These are phyloP conservation scores for Rhorus exstirpatorius DNA, from an alignment of 2,888 invertebrate species.

Conservation along the genomic window DNA sequence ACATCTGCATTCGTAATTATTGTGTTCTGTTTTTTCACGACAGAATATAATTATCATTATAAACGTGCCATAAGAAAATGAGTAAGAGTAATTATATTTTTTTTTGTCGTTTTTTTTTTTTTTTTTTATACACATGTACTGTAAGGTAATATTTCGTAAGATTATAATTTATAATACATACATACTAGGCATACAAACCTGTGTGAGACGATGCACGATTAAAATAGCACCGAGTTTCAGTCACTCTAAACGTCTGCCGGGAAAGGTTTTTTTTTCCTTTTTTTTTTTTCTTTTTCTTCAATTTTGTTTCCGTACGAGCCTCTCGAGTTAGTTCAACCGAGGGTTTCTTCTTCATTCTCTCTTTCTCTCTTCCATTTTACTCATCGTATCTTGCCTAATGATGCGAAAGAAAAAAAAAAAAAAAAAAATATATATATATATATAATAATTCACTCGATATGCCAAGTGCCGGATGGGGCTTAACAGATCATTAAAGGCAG, in stretches of 20 bases:
- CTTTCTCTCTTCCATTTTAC: slow-evolving; percentile 8
- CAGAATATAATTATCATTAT: slow-evolving; percentile 80
- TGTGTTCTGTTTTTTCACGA: slow-evolving; percentile 70
- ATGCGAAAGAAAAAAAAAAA: slow-evolving; percentile 43
- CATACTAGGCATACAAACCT: slow-evolving; percentile 83
- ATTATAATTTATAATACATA: slow-evolving; percentile 86
- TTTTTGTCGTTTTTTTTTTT: slow-evolving; percentile 53
- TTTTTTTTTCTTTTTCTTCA: slow-evolving; percentile 17
- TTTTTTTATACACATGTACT: slow-evolving; percentile 76
- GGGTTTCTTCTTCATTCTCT: slow-evolving; percentile 58
- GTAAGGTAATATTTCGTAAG: slow-evolving; percentile 81
- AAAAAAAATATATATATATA: slow-evolving; percentile 34
- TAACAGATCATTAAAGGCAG: slow-evolving; percentile 66
- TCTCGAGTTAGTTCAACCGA: slow-evolving; percentile 4
- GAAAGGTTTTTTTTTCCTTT: slow-evolving; percentile 50
- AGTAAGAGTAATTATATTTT: slow-evolving; percentile 80
- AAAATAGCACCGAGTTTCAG: slow-evolving; percentile 84
- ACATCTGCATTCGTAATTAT: slow-evolving; percentile 77
- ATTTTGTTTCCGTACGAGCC: slow-evolving; percentile 21
- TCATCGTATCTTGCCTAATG: slow-evolving; percentile 44
- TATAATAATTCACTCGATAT: slow-evolving; percentile 68
- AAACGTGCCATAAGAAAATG: slow-evolving; percentile 86
- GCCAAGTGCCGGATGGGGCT: slow-evolving; percentile 68
- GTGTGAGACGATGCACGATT: slow-evolving; percentile 83
- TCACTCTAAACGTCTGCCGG: slow-evolving; percentile 77